phyloP scores from a whole-genome alignment of 2,888 invertebrate genomes.

The Callyntrura guangdongensis region DNA sequence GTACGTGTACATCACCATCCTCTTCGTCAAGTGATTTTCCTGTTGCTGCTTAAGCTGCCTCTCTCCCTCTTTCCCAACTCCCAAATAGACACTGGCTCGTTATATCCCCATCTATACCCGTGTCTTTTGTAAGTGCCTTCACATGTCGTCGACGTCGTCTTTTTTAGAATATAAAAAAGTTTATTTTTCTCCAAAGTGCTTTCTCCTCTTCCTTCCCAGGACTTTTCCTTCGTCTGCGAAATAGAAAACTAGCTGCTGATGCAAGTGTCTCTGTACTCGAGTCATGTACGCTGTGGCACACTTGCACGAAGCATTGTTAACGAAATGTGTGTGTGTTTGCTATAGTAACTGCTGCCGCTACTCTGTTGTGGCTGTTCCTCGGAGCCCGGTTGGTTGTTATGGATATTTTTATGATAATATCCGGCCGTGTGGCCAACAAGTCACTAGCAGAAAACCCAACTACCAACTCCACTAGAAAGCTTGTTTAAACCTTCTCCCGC shows the following conservation, averaged over 20 bases:
- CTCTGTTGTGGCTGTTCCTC: too few species aligned
- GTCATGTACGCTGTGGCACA: neutral
- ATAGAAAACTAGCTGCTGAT: neutral
- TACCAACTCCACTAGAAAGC: slow-evolving; percentile 1
- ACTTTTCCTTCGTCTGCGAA: neutral
- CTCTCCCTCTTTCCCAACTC: neutral
- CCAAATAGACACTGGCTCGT: neutral
- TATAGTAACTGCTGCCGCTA: neutral
- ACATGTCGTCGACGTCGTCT: slow-evolving; percentile 13
- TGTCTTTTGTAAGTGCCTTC: neutral
- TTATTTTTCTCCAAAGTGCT: slow-evolving; percentile 5
- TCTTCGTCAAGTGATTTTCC: too few species aligned
- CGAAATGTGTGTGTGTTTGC: neutral
- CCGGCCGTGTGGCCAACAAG: slow-evolving; percentile 9
- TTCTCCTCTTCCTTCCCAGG: neutral
- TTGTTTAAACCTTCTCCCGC: slow-evolving; percentile 22
- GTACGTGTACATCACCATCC: too few species aligned
- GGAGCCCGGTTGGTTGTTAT: neutral
- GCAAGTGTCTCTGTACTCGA: neutral
- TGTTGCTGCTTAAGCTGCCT: neutral
- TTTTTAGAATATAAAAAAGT: slow-evolving; percentile 8
- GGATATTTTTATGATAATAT: slow-evolving; percentile 29
- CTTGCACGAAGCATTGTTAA: neutral
- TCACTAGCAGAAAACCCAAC: neutral
- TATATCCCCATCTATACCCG: neutral